Base-by-base conservation (phyloP, 92 coral and sea anemone species). In the Heteractis magnifica region DNA sequence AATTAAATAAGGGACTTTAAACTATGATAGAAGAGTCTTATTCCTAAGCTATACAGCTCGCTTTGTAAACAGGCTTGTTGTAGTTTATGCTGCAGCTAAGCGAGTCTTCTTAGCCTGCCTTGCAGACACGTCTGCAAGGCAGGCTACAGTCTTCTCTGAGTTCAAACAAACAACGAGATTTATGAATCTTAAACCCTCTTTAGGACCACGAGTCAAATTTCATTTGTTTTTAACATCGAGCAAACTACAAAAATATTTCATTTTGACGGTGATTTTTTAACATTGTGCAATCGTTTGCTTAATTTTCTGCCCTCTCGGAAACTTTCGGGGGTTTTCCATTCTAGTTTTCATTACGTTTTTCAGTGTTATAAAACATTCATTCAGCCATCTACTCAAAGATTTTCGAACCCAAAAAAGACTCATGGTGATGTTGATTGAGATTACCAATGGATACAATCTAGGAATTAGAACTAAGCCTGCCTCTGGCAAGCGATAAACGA, bases 101-200 rank as follows among this genome's bases (percentile, higher is more conserved):
- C 44, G 44, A 34, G 48, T 52, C 56, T 68, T 77, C 80, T 52
- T 48, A 19, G n/a, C n/a, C n/a, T n/a, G n/a, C 34, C 21, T 78
- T 78, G 13, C 34, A 56, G 71, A 10, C 13, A 14, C 64, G 16
- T 56, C 15, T 75, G 72, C 49, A n/a, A n/a, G 60, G 64, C 13
- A 49, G 83, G 51, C 65, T 41, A 77, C 56, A 41, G 72, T 81
- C 34, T 60, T 34, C 51, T 52, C 52, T 18, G 10, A 60, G 49
- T 51, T 79, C 83, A 79, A 79, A 79, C 83, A 60, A 65, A 41
- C 26, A 7, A 16, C 56, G 58, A 79, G 59, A 81, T 70, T 49
- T 41, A 15, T 34, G 21, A 21, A 62, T 49, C 26, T 79, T 62
- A 65, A 81, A n/a, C 65, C 72, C 59, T 76, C 59, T 11, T 76